Evolutionary conservation across 2,113 vertebrate species (phyloP).

Genomic region (Thryonomys swinderianus): DNA sequence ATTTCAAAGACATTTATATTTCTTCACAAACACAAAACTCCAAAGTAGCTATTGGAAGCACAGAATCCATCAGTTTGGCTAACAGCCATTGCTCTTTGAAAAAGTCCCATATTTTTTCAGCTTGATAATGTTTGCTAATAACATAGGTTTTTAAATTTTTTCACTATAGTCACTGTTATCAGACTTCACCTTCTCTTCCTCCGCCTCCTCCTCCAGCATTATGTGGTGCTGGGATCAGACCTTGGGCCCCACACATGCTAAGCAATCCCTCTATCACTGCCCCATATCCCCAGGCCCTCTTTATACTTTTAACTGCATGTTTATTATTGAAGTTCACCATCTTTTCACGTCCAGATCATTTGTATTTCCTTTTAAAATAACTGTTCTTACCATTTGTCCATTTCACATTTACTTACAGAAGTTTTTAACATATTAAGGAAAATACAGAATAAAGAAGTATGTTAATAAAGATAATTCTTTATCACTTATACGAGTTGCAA

Average conservation of each 20-base stretch:
- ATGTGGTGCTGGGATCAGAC: no score
- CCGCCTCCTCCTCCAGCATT: not conserved
- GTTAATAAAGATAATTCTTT: not conserved
- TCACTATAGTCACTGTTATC: not conserved
- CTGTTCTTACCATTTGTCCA: not conserved
- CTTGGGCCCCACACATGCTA: not conserved
- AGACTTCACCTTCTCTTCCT: no score
- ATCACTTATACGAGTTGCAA: not conserved
- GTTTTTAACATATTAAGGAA: not conserved
- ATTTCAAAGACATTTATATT: not conserved
- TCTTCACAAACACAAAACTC: conserved; percentile 15
- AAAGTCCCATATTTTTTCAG: not conserved
- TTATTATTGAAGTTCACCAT: not conserved
- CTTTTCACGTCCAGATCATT: conserved; percentile 24
- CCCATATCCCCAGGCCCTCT: not conserved
- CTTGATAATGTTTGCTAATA: conserved; percentile 4
- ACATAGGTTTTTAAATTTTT: not conserved
- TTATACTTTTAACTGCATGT: not conserved
- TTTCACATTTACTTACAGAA: not conserved
- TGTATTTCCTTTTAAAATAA: conserved; percentile 26
- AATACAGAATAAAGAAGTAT: conserved; percentile 7
- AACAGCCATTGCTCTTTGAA: not conserved
- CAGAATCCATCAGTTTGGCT: not conserved
- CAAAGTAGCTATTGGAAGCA: conserved; percentile 33
- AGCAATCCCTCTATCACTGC: not conserved